phyloP scores from a whole-genome alignment of 2,113 vertebrate species.

The Odontesthes bonariensis region DNA sequence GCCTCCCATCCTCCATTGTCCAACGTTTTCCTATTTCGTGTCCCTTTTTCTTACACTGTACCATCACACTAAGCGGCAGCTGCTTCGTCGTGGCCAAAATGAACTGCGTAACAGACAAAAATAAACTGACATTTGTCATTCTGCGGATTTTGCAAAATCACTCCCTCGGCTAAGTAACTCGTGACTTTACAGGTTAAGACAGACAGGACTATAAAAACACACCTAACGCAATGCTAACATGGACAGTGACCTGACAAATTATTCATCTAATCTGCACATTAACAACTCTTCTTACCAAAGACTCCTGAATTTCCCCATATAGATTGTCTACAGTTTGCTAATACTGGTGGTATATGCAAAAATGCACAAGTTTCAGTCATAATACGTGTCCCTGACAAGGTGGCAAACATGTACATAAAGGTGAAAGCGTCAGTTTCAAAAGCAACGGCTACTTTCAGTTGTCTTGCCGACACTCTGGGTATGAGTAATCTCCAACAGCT shows the following conservation, averaged over 20 bases:
- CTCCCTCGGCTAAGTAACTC: constrained; percentile 29
- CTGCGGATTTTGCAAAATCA: constrained; percentile 30
- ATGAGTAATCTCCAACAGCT: constrained; percentile 72
- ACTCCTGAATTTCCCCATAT: constrained; percentile 53
- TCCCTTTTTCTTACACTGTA: constrained; percentile 20
- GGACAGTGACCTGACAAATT: constrained; percentile 61
- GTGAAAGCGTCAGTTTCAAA: constrained; percentile 74
- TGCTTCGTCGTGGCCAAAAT: constrained; percentile 11
- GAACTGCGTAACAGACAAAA: constrained; percentile 5
- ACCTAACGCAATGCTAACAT: constrained; percentile 53
- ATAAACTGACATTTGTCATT: constrained; percentile 45
- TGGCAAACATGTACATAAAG: constrained; percentile 61
- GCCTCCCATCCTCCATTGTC: constrained; percentile 4
- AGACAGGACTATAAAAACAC: constrained; percentile 30
- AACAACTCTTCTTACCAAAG: constrained; percentile 38
- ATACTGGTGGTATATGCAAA: constrained; percentile 76
- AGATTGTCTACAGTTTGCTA: constrained; percentile 76
- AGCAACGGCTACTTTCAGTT: constrained; percentile 84
- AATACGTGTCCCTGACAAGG: constrained; percentile 54
- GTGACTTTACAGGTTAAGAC: constrained; percentile 40
- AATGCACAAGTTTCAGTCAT: constrained; percentile 70
- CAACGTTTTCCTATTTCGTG: constrained; percentile 18
- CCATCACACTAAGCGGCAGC: constrained; percentile 24
- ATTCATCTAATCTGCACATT: constrained; percentile 54
- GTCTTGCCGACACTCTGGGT: constrained; percentile 69